These are phyloP conservation scores for Gallinago jamesoni DNA, from an alignment of 2,113 vertebrate genomes.

Conservation along the genomic window DNA sequence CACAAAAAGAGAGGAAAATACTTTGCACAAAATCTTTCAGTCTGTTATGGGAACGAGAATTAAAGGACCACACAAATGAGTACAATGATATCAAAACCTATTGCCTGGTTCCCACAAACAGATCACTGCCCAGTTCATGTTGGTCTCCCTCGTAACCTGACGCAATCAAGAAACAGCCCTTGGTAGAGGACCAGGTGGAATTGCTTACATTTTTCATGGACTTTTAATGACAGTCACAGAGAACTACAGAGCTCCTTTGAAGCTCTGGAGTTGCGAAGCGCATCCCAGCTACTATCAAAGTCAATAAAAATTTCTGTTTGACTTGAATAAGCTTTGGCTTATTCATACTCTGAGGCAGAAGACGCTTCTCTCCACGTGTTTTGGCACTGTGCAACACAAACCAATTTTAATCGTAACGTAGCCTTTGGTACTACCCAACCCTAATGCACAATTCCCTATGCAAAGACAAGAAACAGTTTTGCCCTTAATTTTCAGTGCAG, in stretches of 20 bases:
- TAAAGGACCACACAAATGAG: not conserved
- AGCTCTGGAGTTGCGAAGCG: not conserved
- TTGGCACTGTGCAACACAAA: not conserved
- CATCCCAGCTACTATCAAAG: not conserved
- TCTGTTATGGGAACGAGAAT: not conserved
- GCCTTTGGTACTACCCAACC: not conserved
- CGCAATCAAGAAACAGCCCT: not conserved
- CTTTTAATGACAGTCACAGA: not conserved
- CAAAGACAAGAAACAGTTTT: not conserved
- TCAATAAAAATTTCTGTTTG: not conserved
- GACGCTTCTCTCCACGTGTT: not conserved
- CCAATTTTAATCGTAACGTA: not conserved
- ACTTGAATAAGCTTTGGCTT: not conserved
- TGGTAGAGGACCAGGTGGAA: not conserved
- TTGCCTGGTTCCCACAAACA: not conserved
- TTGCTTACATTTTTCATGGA: not conserved
- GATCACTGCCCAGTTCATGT: not conserved
- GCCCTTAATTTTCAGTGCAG: not conserved
- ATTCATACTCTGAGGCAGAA: not conserved
- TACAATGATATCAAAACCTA: not conserved
- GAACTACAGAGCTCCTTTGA: not conserved
- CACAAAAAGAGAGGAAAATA: not conserved
- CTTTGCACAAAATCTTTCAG: not conserved
- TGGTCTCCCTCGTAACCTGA: not conserved
- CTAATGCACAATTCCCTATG: not conserved